These are phyloP conservation scores for Planococcus citri DNA, from an alignment of 1,140 invertebrate genomes.

Conservation along the genomic window DNA sequence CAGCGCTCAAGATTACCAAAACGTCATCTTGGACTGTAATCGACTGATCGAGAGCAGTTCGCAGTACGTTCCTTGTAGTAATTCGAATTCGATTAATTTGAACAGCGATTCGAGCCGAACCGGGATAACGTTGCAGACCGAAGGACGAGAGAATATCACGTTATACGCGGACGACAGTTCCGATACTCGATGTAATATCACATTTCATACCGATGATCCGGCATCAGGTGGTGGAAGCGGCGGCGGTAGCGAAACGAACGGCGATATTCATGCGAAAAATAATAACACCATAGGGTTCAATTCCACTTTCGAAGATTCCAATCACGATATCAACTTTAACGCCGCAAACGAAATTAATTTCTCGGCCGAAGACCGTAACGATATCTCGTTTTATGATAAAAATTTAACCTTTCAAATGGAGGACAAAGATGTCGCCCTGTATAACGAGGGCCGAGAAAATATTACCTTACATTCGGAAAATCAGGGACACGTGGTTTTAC, in stretches of 20 bases:
- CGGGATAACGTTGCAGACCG: background rate
- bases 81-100: background rate
- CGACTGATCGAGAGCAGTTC: background rate
- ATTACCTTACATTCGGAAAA: constrained; percentile 14
- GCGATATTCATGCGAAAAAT: background rate
- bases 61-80: background rate
- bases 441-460: background rate
- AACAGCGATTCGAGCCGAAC: background rate
- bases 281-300: background rate
- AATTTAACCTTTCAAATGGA: constrained; percentile 12
- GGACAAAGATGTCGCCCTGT: background rate
- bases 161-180: background rate
- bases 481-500: constrained; percentile 9
- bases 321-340: background rate
- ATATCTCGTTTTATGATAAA: constrained; percentile 5
- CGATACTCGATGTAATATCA: background rate
- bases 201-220: background rate
- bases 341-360: background rate
- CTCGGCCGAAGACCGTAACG: background rate
- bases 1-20: background rate
- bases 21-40: background rate
- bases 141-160: background rate
- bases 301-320: background rate
- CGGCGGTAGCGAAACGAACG: background rate
- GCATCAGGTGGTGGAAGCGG: background rate